Evolutionary conservation across 2,113 vertebrate species (phyloP).

Genomic region (Channa argus): DNA sequence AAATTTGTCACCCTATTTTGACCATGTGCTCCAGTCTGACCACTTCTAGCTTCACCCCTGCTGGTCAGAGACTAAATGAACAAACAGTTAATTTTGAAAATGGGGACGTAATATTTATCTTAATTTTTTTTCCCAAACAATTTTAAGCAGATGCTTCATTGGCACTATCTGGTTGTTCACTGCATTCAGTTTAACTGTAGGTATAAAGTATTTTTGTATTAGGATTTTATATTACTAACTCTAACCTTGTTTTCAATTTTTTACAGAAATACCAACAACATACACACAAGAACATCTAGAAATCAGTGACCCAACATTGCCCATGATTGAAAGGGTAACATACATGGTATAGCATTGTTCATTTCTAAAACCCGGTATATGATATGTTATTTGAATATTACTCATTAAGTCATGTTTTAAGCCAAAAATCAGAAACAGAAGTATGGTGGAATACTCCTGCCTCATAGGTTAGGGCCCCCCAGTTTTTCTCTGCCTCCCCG

Average conservation of each 20-base stretch:
- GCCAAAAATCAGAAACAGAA: too few species aligned
- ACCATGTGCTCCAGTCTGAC: too few species aligned
- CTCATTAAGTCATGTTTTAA: too few species aligned
- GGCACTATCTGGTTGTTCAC: background rate
- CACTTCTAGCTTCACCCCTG: too few species aligned
- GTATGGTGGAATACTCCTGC: too few species aligned
- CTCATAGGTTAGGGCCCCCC: too few species aligned
- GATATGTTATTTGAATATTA: background rate
- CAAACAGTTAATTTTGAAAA: background rate
- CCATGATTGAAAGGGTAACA: background rate
- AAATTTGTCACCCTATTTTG: too few species aligned
- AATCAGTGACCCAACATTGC: background rate
- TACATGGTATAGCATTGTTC: conserved; percentile 24
- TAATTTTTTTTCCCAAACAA: background rate
- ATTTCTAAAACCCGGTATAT: background rate
- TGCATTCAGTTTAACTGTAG: too few species aligned
- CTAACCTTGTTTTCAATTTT: background rate
- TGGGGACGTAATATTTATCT: background rate
- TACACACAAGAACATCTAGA: background rate
- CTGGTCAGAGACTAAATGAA: conserved; percentile 15
- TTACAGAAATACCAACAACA: conserved; percentile 36
- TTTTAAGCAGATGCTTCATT: background rate
- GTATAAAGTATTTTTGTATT: too few species aligned
- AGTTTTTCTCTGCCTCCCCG: too few species aligned
- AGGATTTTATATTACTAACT: too few species aligned